Conservation (phyloP, 2,113 vertebrate genomes). For the Otolemur garnettii region DNA sequence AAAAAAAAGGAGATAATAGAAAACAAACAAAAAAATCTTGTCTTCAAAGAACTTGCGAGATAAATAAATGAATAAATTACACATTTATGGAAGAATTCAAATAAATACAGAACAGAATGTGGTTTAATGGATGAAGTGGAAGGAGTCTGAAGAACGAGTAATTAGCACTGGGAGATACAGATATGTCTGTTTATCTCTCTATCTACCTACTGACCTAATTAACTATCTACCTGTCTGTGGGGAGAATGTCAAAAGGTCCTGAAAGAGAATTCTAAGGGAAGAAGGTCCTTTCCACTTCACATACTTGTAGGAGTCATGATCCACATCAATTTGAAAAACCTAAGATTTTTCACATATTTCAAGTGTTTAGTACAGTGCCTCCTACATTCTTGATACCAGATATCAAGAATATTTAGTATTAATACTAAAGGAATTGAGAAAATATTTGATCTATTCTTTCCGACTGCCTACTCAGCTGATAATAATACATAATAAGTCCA, state of each 20-base stretch:
- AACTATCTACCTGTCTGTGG: not conserved
- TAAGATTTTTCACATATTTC: not conserved
- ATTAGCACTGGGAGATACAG: not conserved
- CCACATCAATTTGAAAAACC: not conserved
- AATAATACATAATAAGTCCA: not conserved
- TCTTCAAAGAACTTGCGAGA: not conserved
- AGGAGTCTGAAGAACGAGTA: not conserved
- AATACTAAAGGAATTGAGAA: not conserved
- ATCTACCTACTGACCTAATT: not conserved
- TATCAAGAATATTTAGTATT: not conserved
- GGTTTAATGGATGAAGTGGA: not conserved
- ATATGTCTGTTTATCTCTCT: not conserved
- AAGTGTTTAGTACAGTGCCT: slow-evolving; percentile 15
- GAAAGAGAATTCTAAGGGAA: not conserved
- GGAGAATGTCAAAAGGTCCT: not conserved
- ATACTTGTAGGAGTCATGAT: not conserved
- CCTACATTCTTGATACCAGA: not conserved
- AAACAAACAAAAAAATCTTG: too few species aligned
- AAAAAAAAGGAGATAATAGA: not conserved
- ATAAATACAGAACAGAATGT: not conserved
- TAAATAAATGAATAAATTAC: not conserved
- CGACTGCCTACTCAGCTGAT: not conserved
- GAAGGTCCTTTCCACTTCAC: not conserved
- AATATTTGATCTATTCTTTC: not conserved
- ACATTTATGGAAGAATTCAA: not conserved